Evolutionary conservation across 2,797 vertebrate species (phyloP).

Genomic region (Delichon dasypus): DNA sequence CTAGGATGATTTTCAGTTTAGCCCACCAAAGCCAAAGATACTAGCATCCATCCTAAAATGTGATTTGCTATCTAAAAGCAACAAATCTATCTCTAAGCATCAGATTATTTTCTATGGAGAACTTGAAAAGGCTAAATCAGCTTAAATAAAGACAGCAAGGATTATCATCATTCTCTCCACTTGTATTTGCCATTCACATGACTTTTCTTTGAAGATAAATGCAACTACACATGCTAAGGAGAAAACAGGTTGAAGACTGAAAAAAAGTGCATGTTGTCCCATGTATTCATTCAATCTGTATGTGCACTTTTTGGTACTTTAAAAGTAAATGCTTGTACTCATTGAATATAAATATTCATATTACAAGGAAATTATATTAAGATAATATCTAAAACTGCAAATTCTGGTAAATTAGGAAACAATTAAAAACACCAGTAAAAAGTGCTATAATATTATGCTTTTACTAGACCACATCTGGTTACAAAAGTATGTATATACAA

Average conservation of each 20-base stretch:
- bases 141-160: background rate
- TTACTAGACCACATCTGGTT: background rate
- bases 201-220: background rate
- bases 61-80: background rate
- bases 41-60: background rate
- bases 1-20: background rate
- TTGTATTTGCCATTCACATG: background rate
- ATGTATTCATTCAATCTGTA: background rate
- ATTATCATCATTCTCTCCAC: background rate
- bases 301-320: background rate
- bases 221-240: background rate
- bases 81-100: background rate
- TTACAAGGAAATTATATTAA: background rate
- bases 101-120: background rate
- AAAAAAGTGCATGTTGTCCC: background rate
- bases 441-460: background rate
- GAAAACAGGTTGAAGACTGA: background rate
- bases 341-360: background rate
- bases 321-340: background rate
- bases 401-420: background rate
- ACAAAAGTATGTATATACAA: background rate
- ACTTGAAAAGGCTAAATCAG: background rate
- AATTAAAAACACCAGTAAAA: constrained; percentile 11
- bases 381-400: background rate
- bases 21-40: background rate